These are phyloP conservation scores for Drosophila trapezifrons DNA, from an alignment of 1,140 invertebrate species.

Conservation along the genomic window DNA sequence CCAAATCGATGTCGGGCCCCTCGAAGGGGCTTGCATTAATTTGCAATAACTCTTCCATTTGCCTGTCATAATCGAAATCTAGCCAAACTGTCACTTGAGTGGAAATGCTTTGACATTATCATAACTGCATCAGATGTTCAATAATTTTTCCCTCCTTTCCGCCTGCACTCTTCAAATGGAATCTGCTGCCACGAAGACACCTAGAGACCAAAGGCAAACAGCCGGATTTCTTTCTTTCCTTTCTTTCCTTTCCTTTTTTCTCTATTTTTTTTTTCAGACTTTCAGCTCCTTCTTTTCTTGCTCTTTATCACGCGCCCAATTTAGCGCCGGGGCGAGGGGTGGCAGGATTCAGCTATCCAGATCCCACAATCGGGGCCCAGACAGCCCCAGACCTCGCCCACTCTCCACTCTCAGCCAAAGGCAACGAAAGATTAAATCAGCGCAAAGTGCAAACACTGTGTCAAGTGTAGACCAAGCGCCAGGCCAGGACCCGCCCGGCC, in stretches of 20 bases:
- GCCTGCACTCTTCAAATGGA: constrained; percentile 43
- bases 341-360: constrained; percentile 23
- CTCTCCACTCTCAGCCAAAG: constrained; percentile 46
- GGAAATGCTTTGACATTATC: constrained; percentile 67
- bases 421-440: constrained; percentile 75
- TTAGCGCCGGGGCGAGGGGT: constrained; percentile 31
- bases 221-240: constrained; percentile 27
- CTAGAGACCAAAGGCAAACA: constrained; percentile 55
- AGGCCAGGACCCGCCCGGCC: constrained; percentile 7
- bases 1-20: constrained; percentile 32
- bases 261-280: constrained; percentile 14
- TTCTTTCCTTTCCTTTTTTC: background rate
- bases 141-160: constrained; percentile 31
- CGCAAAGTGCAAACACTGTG: constrained; percentile 78
- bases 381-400: constrained; percentile 18
- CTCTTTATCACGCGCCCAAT: constrained; percentile 75
- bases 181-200: too few species aligned
- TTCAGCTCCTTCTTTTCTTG: constrained; percentile 42
- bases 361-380: constrained; percentile 42
- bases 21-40: constrained; percentile 52
- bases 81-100: constrained; percentile 54
- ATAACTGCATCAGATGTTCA: constrained; percentile 66
- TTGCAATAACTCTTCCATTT: constrained; percentile 58
- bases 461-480: constrained; percentile 65
- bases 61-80: constrained; percentile 57